Percentiles rank a stretch among this genome's conserved stretches.
Evolutionary conservation across 2,113 vertebrate genomes (phyloP).

Genomic region (Hippocampus mohnikei): DNA sequence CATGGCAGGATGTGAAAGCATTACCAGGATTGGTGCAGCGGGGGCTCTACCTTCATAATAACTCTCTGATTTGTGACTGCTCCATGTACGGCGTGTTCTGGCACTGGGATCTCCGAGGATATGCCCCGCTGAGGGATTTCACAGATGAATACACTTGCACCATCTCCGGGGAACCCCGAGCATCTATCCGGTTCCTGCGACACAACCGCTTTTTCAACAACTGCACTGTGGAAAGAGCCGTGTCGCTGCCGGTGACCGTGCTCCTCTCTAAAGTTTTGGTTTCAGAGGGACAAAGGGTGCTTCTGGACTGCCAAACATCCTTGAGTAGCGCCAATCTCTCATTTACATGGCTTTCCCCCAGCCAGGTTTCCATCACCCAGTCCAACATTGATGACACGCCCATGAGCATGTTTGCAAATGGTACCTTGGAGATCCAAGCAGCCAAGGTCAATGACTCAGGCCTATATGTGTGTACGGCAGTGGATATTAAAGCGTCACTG

Average conservation of each 20-base stretch:
- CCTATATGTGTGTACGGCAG: conserved; percentile 83
- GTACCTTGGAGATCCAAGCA: conserved; percentile 80
- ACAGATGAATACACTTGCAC: conserved; percentile 80
- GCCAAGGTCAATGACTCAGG: conserved; percentile 81
- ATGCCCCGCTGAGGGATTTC: conserved; percentile 80
- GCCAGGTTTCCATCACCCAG: conserved; percentile 72
- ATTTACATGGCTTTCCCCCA: conserved; percentile 83
- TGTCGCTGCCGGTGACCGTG: conserved; percentile 40
- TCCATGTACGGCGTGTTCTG: conserved; percentile 80
- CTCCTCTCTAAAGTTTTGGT: conserved; percentile 66
- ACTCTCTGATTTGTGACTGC: conserved; percentile 87
- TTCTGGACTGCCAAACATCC: conserved; percentile 79
- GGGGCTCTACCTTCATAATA: conserved; percentile 91
- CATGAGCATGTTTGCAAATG: conserved; percentile 76
- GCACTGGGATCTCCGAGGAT: conserved; percentile 81
- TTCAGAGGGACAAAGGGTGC: conserved; percentile 73
- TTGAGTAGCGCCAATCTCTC: conserved; percentile 58
- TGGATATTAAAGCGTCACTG: conserved; percentile 73
- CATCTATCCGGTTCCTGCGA: conserved; percentile 75
- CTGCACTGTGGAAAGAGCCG: conserved; percentile 64
- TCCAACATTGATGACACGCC: conserved; percentile 72
- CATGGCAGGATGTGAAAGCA: conserved; percentile 77
- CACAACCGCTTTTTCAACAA: conserved; percentile 79
- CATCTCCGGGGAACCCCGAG: conserved; percentile 67
- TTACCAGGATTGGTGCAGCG: conserved; percentile 80